A percentile compares a stretch with the other conserved stretches of the same genome.
These are phyloP conservation scores for Champsocephalus gunnari DNA, from an alignment of 2,797 vertebrate genomes.

Conservation along the genomic window DNA sequence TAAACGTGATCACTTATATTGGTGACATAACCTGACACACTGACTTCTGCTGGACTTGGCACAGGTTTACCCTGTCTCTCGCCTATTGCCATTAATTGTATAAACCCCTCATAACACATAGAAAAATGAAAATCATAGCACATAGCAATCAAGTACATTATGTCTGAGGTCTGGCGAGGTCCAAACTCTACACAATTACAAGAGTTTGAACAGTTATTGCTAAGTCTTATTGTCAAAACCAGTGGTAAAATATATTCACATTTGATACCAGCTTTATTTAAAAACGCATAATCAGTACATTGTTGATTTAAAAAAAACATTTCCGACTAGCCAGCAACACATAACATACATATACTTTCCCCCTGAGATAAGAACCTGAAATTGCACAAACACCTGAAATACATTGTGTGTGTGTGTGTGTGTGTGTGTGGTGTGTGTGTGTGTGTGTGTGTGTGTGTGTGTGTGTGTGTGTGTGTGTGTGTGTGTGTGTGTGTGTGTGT, in stretches of 20 bases:
- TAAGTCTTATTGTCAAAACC: background rate
- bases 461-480: background rate
- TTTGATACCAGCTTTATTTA: background rate
- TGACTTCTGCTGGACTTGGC: conserved; percentile 1
- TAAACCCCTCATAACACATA: conserved; percentile 14
- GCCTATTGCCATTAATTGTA: background rate
- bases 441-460: background rate
- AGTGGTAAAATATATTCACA: background rate
- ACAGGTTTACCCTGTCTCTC: background rate
- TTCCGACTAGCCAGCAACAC: background rate
- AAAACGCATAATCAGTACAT: background rate
- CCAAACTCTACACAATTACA: conserved; percentile 4
- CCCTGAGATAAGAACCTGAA: conserved; percentile 68
- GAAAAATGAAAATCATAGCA: conserved; percentile 13
- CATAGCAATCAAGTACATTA: conserved; percentile 14
- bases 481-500: background rate
- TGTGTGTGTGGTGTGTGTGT: background rate
- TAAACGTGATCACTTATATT: background rate
- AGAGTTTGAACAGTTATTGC: background rate
- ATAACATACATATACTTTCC: conserved; percentile 9
- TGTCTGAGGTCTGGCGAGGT: conserved; percentile 18
- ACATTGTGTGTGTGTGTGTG: background rate
- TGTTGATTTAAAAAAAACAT: conserved; percentile 10
- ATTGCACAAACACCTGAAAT: conserved; percentile 45
- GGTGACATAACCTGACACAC: conserved; percentile 17